Evolutionary conservation across 2,797 vertebrate species (phyloP).

Genomic region (Sebastes oblongus): DNA sequence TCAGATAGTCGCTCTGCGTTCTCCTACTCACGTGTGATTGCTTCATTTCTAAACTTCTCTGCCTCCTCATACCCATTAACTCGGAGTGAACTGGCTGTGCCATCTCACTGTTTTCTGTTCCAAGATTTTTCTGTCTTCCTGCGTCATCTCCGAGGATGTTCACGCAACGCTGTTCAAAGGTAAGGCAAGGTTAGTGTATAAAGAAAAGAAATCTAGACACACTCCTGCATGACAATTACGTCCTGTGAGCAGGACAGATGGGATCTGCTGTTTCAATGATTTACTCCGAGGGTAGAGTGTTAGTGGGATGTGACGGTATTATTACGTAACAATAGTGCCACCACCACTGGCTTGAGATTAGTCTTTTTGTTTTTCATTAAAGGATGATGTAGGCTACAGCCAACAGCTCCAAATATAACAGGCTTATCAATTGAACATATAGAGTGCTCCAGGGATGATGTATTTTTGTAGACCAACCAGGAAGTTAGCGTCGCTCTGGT

Average conservation of each 20-base stretch:
- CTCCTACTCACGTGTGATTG: not conserved
- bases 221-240: not conserved
- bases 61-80: not conserved
- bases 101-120: constrained; percentile 10
- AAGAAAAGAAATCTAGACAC: not conserved
- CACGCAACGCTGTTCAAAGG: not conserved
- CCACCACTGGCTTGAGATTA: constrained; percentile 3
- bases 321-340: constrained; percentile 40
- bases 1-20: not conserved
- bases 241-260: not conserved
- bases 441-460: no score
- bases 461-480: no score
- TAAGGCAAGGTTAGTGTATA: not conserved
- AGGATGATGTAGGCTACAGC: not conserved
- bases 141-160: not conserved
- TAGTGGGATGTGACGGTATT: constrained; percentile 13
- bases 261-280: constrained; percentile 36
- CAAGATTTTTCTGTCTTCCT: not conserved
- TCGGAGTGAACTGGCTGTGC: constrained; percentile 13
- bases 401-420: not conserved
- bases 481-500: no score
- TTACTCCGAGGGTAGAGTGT: constrained; percentile 6
- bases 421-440: not conserved
- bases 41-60: not conserved
- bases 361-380: not conserved